phyloP scores from a whole-genome alignment of 1,140 invertebrate genomes.

The Fopius arisanus region DNA sequence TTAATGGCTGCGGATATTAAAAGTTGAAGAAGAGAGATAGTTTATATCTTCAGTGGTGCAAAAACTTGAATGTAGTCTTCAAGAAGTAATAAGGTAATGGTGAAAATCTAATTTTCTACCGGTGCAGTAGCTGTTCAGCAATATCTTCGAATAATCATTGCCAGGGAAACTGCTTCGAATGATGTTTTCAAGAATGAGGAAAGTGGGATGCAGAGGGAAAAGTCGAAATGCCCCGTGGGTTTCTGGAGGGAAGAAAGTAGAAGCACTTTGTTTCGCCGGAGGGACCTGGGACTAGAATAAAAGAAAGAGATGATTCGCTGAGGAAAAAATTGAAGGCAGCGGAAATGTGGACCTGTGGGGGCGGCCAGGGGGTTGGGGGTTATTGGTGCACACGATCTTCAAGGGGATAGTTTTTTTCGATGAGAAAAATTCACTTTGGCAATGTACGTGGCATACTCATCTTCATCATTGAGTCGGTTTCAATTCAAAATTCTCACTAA shows the following conservation, averaged over 20 bases:
- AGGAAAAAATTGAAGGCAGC: background rate
- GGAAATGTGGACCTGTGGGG: slow-evolving; percentile 36
- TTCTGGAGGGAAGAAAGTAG: background rate
- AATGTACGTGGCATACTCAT: too few relatives aligned
- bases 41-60: background rate
- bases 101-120: too few relatives aligned
- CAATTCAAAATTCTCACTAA: too few relatives aligned
- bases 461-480: too few relatives aligned
- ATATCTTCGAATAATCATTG: too few relatives aligned
- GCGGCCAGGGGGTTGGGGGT: too few relatives aligned
- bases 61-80: background rate
- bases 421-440: too few relatives aligned
- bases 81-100: slow-evolving; percentile 31
- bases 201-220: slow-evolving; percentile 28
- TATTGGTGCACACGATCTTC: too few relatives aligned
- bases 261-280: slow-evolving; percentile 4
- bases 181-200: too few relatives aligned
- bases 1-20: slow-evolving; percentile 21
- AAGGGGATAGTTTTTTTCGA: too few relatives aligned
- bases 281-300: background rate
- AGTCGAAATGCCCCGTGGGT: slow-evolving; percentile 34
- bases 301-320: background rate
- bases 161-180: too few relatives aligned
- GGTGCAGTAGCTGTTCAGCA: too few relatives aligned
- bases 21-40: slow-evolving; percentile 7